phyloP scores from a whole-genome alignment of 1,140 invertebrate species.

The Psix sp. region DNA sequence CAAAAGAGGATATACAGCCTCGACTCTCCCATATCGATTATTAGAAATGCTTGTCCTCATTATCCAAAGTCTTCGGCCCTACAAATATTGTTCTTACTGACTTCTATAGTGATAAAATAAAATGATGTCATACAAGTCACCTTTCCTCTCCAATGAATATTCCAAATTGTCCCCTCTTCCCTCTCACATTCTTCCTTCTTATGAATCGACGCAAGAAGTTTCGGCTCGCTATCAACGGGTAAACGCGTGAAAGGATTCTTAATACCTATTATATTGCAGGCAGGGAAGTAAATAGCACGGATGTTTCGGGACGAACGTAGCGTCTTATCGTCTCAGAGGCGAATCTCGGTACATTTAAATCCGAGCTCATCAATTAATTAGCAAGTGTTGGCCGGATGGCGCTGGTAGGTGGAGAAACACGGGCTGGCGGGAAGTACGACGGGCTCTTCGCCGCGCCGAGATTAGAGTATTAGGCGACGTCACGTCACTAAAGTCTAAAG shows the following conservation, averaged over 20 bases:
- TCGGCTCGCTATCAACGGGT: constrained; percentile 21
- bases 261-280: constrained; percentile 60
- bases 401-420: constrained; percentile 63
- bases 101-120: too few species aligned
- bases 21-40: constrained; percentile 48
- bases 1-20: constrained; percentile 50
- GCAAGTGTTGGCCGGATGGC: constrained; percentile 63
- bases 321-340: constrained; percentile 48
- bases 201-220: too few species aligned
- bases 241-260: constrained; percentile 51
- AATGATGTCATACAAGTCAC: too few species aligned
- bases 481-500: constrained; percentile 76
- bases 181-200: too few species aligned
- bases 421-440: constrained; percentile 64
- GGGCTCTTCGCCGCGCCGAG: constrained; percentile 61
- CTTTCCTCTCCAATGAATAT: too few species aligned
- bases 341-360: constrained; percentile 64
- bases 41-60: constrained; percentile 30
- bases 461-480: constrained; percentile 77
- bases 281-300: constrained; percentile 43
- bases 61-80: neutral
- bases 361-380: constrained; percentile 73
- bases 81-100: neutral
- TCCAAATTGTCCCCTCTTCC: too few species aligned
- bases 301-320: constrained; percentile 48